Conservation (phyloP, 2,113 vertebrate genomes). For the Actenoides lindsayi region DNA sequence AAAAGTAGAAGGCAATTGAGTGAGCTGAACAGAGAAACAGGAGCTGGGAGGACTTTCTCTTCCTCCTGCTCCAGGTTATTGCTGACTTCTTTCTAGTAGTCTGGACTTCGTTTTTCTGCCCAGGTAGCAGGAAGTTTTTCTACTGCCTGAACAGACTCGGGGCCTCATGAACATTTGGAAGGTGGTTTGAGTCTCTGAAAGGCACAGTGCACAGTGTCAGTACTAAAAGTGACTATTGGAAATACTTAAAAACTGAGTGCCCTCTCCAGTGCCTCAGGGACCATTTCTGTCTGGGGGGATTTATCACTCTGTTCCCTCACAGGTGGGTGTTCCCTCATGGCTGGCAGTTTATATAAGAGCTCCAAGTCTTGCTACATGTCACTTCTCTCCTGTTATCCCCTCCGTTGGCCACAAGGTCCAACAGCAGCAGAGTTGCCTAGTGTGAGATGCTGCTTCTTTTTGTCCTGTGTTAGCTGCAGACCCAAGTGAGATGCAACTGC, state of each 20-base stretch:
- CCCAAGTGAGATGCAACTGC: neutral
- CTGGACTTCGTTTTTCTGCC: neutral
- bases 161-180: neutral
- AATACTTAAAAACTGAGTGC: too few relatives aligned
- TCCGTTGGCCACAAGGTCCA: neutral
- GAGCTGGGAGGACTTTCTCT: neutral
- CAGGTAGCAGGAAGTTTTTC: neutral
- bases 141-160: neutral
- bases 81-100: neutral
- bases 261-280: neutral
- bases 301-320: neutral
- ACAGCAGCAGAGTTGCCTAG: neutral
- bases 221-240: neutral
- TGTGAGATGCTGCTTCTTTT: neutral
- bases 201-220: neutral
- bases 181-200: neutral
- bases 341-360: neutral
- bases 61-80: neutral
- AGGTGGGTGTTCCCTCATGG: neutral
- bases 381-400: fast-evolving
- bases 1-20: neutral
- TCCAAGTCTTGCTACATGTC: neutral
- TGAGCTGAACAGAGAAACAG: neutral
- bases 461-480: neutral
- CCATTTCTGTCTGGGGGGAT: neutral